phyloP scores from a whole-genome alignment of 2,888 invertebrate genomes.

The Aricia artaxerxes region DNA sequence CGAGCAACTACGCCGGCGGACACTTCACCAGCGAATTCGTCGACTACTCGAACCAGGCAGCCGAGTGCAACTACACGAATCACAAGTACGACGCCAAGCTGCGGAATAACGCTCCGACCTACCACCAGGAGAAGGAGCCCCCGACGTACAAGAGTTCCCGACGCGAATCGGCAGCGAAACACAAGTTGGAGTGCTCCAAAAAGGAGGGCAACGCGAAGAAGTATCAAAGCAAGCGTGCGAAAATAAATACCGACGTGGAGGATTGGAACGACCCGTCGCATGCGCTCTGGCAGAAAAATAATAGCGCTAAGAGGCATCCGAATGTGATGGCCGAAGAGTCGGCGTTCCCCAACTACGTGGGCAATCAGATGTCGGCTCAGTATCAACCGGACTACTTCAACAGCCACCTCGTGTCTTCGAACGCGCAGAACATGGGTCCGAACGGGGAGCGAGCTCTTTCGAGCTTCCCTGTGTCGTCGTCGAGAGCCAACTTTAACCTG shows the following conservation, averaged over 20 bases:
- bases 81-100: constrained; percentile 73
- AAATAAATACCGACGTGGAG: constrained; percentile 61
- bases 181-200: constrained; percentile 74
- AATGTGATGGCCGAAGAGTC: constrained; percentile 67
- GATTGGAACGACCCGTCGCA: constrained; percentile 69
- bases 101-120: constrained; percentile 60
- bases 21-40: constrained; percentile 69
- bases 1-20: constrained; percentile 64
- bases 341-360: constrained; percentile 67
- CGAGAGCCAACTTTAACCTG: constrained; percentile 88
- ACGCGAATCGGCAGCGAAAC: constrained; percentile 68
- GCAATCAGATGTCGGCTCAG: constrained; percentile 68
- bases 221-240: constrained; percentile 68
- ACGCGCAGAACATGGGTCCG: constrained; percentile 62
- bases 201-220: constrained; percentile 67
- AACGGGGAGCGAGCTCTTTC: constrained; percentile 62
- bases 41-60: constrained; percentile 64
- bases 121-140: constrained; percentile 61
- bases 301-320: constrained; percentile 58
- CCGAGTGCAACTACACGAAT: constrained; percentile 70
- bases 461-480: constrained; percentile 68
- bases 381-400: constrained; percentile 73
- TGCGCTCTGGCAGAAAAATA: constrained; percentile 69
- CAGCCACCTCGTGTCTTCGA: constrained; percentile 66
- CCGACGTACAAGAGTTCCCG: constrained; percentile 61